Evolutionary conservation across 2,888 invertebrate genomes (phyloP).

Genomic region (Onthophagus sagittarius): DNA sequence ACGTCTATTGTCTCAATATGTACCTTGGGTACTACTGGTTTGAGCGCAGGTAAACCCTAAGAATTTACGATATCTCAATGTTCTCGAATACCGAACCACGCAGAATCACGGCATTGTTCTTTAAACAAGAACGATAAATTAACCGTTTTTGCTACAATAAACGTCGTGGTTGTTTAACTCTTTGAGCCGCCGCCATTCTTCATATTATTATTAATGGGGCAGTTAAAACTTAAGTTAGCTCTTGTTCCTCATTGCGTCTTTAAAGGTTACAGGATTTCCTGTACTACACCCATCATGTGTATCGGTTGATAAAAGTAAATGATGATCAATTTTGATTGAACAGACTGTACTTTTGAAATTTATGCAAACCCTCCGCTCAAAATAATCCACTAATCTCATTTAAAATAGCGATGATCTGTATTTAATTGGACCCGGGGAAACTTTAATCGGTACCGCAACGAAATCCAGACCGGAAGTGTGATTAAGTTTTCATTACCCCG

Average conservation of each 20-base stretch:
- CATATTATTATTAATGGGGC: too few relatives aligned
- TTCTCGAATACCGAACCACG: not conserved
- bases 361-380: not conserved
- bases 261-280: too few relatives aligned
- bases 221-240: too few relatives aligned
- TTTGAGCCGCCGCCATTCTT: too few relatives aligned
- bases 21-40: not conserved
- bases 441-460: not conserved
- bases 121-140: too few relatives aligned
- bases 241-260: too few relatives aligned
- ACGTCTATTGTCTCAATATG: not conserved
- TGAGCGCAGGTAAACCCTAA: not conserved
- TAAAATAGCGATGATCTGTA: not conserved
- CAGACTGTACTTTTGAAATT: not conserved
- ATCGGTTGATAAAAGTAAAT: too few relatives aligned
- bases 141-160: too few relatives aligned
- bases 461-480: not conserved
- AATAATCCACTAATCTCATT: not conserved
- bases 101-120: too few relatives aligned
- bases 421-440: not conserved
- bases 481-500: not conserved
- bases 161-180: too few relatives aligned
- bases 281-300: too few relatives aligned
- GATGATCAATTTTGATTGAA: not conserved
- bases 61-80: not conserved